Conservation (phyloP, 2,888 invertebrate species). For the Galerucella nymphaeae region DNA sequence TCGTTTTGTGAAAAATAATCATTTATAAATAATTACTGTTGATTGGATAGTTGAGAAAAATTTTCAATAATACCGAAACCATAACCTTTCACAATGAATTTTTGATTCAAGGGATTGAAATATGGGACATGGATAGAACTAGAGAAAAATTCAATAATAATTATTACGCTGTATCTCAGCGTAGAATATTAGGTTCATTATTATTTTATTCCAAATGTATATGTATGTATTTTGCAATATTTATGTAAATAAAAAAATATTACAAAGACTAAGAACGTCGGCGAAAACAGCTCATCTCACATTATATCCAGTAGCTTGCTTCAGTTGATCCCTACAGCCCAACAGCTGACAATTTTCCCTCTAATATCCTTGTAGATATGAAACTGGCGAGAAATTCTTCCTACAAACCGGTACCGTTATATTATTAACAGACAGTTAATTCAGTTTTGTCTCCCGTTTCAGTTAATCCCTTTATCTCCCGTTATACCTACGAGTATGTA, state of each 20-base stretch:
- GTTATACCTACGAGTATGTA: conserved; percentile 4
- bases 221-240: background rate
- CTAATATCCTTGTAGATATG: conserved; percentile 27
- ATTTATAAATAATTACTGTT: background rate
- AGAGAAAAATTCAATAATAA: no score
- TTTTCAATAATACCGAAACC: no score
- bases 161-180: no score
- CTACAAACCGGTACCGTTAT: conserved; percentile 15
- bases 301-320: conserved; percentile 22
- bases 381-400: conserved; percentile 24
- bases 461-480: conserved; percentile 8
- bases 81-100: no score
- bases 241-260: background rate
- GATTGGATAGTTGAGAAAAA: background rate
- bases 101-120: no score
- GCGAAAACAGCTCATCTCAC: conserved; percentile 12
- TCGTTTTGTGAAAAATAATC: background rate
- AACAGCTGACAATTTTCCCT: conserved; percentile 35
- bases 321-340: conserved; percentile 24
- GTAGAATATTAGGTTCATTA: no score
- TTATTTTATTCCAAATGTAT: no score
- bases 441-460: conserved; percentile 14
- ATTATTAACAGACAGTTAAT: conserved; percentile 25
- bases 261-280: background rate
- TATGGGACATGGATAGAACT: no score